Conservation (phyloP, 2,888 invertebrate genomes). For the Strigamia maritima region DNA sequence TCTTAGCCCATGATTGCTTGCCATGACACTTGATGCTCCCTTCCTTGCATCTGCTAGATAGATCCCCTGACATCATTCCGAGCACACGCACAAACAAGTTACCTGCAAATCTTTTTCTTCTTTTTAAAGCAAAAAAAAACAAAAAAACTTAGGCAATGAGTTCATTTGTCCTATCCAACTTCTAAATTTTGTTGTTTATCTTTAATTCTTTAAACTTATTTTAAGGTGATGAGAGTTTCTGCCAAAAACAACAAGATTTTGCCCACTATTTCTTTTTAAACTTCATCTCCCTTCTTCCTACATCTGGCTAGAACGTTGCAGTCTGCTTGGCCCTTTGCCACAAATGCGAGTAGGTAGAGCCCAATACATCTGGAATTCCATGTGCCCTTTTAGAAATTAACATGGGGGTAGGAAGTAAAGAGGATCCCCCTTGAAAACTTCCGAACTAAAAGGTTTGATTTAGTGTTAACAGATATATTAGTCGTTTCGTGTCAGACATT, state of each 20-base stretch:
- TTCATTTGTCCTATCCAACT: neutral
- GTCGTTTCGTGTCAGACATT: neutral
- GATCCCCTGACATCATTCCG: neutral
- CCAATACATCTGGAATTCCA: conserved; percentile 15
- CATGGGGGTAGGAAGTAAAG: neutral
- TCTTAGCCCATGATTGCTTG: neutral
- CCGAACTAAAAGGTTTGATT: neutral
- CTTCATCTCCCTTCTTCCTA: neutral
- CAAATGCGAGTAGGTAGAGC: neutral
- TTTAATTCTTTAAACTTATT: neutral
- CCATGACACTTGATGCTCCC: conserved; percentile 15
- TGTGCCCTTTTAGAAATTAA: conserved; percentile 5
- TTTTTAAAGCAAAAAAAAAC: neutral
- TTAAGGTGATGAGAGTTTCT: conserved; percentile 5
- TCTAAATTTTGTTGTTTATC: neutral
- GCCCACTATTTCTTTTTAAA: neutral
- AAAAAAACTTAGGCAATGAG: no score
- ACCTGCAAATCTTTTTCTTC: neutral
- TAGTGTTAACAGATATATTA: neutral
- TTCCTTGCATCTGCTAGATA: conserved; percentile 15
- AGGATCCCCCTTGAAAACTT: conserved; percentile 5
- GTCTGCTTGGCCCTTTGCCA: conserved; percentile 10
- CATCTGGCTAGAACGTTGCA: conserved; percentile 10
- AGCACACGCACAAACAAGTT: neutral
- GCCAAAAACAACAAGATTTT: conserved; percentile 10